A percentile compares a stretch with the other conserved stretches of the same genome.
phyloP scores from a whole-genome alignment of 2,113 vertebrate genomes.

The Nettapus auritus region DNA sequence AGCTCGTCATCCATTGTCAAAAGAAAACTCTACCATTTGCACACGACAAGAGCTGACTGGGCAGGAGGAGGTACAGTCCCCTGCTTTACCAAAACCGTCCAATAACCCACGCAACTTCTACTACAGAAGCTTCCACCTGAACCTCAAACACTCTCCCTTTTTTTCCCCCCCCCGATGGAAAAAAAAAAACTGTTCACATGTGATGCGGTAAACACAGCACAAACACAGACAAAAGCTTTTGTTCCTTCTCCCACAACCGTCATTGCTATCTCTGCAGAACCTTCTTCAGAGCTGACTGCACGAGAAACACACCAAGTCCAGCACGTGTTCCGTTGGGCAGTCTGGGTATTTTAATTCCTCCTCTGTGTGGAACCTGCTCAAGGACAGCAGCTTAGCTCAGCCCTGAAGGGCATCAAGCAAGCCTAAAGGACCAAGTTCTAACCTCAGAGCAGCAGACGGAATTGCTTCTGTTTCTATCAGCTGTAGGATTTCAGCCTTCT shows the following conservation, averaged over 20 bases:
- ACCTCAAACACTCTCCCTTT: background rate
- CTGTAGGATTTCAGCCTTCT: accelerated
- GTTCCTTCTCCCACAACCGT: background rate
- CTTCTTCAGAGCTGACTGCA: background rate
- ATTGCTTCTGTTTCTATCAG: accelerated
- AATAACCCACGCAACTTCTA: background rate
- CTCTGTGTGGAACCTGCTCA: accelerated
- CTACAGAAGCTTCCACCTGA: background rate
- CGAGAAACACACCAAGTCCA: accelerated
- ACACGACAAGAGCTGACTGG: background rate
- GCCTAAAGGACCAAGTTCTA: background rate
- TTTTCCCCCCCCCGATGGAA: background rate
- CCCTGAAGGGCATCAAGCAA: too few species aligned
- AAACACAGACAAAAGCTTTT: accelerated
- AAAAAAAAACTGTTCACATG: background rate
- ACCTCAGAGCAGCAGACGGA: background rate
- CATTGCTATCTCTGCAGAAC: background rate
- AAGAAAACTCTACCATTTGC: accelerated
- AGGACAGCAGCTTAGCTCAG: background rate
- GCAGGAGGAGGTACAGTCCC: background rate
- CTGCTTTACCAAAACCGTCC: accelerated
- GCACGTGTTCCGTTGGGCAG: background rate
- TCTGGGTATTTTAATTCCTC: too few species aligned
- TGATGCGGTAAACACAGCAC: background rate
- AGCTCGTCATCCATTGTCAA: background rate